Evolutionary conservation across 2,888 invertebrate species (phyloP).

Genomic region (Trachelus tabidus): DNA sequence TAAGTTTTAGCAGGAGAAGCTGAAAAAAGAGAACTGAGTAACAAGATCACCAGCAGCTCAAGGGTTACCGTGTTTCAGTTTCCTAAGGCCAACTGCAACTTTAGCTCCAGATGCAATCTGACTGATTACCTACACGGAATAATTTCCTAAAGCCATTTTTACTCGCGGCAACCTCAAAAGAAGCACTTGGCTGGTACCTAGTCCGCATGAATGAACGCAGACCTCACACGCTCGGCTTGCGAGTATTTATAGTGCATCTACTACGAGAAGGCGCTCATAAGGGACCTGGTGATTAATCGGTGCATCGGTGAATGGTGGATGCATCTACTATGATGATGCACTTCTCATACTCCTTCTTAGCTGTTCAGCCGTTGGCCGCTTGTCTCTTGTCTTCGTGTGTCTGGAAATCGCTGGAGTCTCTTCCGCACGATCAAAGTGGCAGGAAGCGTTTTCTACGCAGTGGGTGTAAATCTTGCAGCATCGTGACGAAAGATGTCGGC

Average conservation of each 20-base stretch:
- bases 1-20: not conserved
- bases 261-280: slow-evolving; percentile 2
- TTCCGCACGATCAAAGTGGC: slow-evolving; percentile 6
- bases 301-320: not conserved
- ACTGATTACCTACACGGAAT: slow-evolving; percentile 16
- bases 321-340: not conserved
- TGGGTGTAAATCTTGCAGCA: not conserved
- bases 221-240: slow-evolving; percentile 5
- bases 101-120: not conserved
- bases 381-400: not conserved
- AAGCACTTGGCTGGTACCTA: not conserved
- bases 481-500: not conserved
- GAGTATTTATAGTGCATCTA: slow-evolving; percentile 8
- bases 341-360: not conserved
- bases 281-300: slow-evolving; percentile 1
- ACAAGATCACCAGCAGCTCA: not conserved
- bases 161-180: slow-evolving; percentile 18
- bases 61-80: not conserved
- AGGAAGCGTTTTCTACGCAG: not conserved
- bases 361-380: not conserved
- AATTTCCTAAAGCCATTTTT: slow-evolving; percentile 24
- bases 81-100: not conserved
- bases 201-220: slow-evolving; percentile 10
- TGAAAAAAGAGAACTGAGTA: not conserved
- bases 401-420: not conserved